Evolutionary conservation across 2,113 vertebrate genomes (phyloP).

Genomic region (Myiagra hebetior): DNA sequence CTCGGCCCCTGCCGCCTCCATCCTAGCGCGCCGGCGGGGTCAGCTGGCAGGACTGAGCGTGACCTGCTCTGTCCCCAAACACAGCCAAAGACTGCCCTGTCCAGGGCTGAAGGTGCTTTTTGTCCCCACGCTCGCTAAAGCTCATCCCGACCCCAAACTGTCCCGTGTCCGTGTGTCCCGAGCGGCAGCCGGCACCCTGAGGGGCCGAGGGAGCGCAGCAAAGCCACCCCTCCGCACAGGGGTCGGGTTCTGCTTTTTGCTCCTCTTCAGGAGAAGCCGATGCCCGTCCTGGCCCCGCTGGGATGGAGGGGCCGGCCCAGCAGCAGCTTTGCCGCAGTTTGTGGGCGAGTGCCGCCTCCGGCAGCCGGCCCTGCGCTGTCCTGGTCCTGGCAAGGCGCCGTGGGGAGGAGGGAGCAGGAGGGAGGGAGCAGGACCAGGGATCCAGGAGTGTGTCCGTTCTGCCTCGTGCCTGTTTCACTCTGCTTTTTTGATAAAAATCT

Average conservation of each 20-base stretch:
- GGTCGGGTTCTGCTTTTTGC: background rate
- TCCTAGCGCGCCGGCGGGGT: fast-evolving
- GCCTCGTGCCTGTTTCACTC: constrained; percentile 65
- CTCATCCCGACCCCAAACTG: background rate
- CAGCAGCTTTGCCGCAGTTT: background rate
- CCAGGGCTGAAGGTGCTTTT: background rate
- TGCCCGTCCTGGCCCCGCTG: background rate
- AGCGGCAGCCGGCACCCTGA: background rate
- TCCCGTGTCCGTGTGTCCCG: background rate
- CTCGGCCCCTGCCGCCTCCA: background rate
- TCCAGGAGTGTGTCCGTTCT: background rate
- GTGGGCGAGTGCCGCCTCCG: background rate
- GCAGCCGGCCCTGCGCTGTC: background rate
- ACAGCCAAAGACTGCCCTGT: background rate
- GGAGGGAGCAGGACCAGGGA: background rate
- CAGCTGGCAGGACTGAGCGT: fast-evolving
- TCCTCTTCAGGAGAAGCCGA: background rate
- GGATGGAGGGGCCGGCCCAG: background rate
- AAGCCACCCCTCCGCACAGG: background rate
- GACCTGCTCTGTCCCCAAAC: background rate
- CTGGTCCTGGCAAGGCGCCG: background rate
- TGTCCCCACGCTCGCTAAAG: background rate
- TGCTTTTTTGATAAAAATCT: constrained; percentile 95
- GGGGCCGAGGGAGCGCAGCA: background rate
- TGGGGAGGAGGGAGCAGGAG: background rate